phyloP scores from a whole-genome alignment of 2,797 vertebrate genomes.

The Leuciscus waleckii region DNA sequence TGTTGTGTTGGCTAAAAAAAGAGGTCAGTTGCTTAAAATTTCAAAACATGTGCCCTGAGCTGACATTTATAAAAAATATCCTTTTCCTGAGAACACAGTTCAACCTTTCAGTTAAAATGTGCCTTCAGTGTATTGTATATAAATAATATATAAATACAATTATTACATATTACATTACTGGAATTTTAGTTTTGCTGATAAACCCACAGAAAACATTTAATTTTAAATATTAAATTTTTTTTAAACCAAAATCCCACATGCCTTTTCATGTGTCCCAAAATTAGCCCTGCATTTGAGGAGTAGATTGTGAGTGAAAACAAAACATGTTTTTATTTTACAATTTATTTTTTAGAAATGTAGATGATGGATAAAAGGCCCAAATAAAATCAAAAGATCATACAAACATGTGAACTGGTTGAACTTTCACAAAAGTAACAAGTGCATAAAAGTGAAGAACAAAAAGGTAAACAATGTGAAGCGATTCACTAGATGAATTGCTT shows the following conservation, averaged over 20 bases:
- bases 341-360: slow-evolving; percentile 54
- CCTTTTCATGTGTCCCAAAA: background rate
- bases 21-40: no score
- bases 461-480: slow-evolving; percentile 40
- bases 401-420: slow-evolving; percentile 61
- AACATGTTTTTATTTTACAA: slow-evolving; percentile 66
- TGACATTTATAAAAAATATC: no score
- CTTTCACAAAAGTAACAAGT: slow-evolving; percentile 50
- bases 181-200: no score
- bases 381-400: slow-evolving; percentile 63
- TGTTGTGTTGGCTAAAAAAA: no score
- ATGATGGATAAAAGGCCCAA: slow-evolving; percentile 68
- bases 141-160: background rate
- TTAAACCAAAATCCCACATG: background rate
- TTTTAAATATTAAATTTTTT: no score
- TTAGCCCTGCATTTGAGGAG: background rate
- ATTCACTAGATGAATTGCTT: slow-evolving; percentile 20
- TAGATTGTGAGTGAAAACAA: background rate
- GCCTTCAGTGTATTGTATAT: background rate
- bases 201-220: no score
- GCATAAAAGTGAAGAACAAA: slow-evolving; percentile 39
- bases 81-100: no score
- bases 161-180: no score
- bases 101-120: no score
- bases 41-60: no score